Evolutionary conservation across 2,888 invertebrate species (phyloP), one percentile per base, ranked within the genome.

Genomic region (Drosophila paranaensis): DNA sequence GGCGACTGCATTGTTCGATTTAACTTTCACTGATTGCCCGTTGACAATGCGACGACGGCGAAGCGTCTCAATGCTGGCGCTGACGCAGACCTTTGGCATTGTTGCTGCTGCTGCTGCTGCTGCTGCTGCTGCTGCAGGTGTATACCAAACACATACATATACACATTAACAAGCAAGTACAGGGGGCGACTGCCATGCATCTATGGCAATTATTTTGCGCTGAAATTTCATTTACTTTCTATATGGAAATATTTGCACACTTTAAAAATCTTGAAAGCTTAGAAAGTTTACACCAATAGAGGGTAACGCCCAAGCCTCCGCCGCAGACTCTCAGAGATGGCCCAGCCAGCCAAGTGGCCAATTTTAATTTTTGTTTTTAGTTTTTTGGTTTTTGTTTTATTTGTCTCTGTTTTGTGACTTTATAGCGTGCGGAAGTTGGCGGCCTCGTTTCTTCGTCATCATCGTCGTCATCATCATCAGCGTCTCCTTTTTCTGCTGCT

Each of bases 1-100:
- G 64, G 40, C 54, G 77, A 66, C 60, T 81, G 87, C 83, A 83
- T 83, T 83, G 83, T 83, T 84, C 88, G 88, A 84, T 84, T 77
- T 82, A 84, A 84, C 84, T 84, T 84, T 84, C 84, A 88, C 84
- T 84, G 86, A 84, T 84, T 84, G 88, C 86, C 82, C 67, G 85
- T 80, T 84, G 83, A 83, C 83, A 83, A 84, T 84, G 88, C 85
- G 77, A 67, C 57, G 65, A 64, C 46, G 63, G 35, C n/a, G 60
- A 14, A 30, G 60, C 37, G 46, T 27, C 27, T 45, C 14, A n/a
- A 9, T 8, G 40, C n/a, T 42, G 16, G 45, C n/a, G 30, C 61
- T 46, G 48, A 48, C 48, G 77, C 60, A 76, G 73, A 77, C 76
- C 76, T 76, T 72, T 72, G 73, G 67, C 66, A 54, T 71, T 77